These are phyloP conservation scores for Crossaster papposus DNA, from an alignment of 53 echinoderm and acorn worm species.

Conservation along the genomic window DNA sequence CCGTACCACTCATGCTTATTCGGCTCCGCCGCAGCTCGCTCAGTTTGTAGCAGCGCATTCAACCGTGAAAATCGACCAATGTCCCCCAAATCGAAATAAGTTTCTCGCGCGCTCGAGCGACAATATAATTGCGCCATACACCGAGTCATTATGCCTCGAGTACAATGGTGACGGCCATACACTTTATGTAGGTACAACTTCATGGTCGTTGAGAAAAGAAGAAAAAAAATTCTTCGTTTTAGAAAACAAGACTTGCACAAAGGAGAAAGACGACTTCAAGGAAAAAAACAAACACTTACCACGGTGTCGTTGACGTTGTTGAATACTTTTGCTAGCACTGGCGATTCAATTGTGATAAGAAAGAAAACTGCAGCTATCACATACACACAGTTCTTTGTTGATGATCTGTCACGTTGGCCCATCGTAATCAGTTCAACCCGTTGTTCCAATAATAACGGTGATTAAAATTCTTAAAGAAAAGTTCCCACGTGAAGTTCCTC, in stretches of 20 bases:
- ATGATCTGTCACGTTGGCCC: not conserved
- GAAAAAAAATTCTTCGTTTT: not conserved
- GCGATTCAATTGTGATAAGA: not conserved
- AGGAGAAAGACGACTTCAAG: not conserved
- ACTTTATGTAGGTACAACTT: not conserved
- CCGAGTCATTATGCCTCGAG: not conserved
- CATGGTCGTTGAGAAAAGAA: not conserved
- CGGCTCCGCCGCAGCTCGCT: not conserved
- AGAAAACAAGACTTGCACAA: not conserved
- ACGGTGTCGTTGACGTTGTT: not conserved
- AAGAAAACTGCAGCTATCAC: not conserved
- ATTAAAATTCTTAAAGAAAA: not conserved
- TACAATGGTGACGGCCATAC: not conserved
- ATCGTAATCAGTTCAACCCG: not conserved
- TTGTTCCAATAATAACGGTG: not conserved
- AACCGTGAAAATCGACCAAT: not conserved
- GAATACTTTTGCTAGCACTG: not conserved
- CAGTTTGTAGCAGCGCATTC: not conserved
- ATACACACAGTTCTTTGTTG: conserved; percentile 6
- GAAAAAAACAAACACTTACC: not conserved
- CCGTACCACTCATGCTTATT: too few species aligned
- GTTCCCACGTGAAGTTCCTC: not conserved
- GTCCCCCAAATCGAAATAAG: conserved; percentile 4
- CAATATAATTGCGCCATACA: conserved; percentile 8
- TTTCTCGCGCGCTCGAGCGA: not conserved